Evolutionary conservation across 2,113 vertebrate species (phyloP).

Genomic region (Donacobius atricapilla): DNA sequence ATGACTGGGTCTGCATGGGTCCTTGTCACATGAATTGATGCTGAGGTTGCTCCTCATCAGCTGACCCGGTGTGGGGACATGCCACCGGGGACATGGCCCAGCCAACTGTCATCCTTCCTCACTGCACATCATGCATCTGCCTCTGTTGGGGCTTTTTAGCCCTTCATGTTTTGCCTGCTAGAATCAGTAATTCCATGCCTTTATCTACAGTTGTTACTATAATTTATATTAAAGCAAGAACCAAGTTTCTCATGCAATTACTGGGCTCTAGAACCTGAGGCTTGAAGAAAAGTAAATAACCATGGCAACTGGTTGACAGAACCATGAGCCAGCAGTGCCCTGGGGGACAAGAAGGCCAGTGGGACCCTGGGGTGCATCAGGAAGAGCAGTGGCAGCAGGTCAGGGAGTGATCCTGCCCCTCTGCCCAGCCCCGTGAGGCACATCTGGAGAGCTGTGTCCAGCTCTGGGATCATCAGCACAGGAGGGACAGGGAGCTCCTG

Average conservation of each 20-base stretch:
- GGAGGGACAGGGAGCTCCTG: too few species aligned
- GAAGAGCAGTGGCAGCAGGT: neutral
- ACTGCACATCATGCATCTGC: neutral
- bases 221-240: neutral
- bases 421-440: too few species aligned
- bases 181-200: neutral
- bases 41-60: neutral
- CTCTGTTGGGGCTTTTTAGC: neutral
- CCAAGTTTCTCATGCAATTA: neutral
- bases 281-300: constrained; percentile 9
- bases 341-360: neutral
- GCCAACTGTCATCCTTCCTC: neutral
- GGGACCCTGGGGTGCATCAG: neutral
- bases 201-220: neutral
- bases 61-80: neutral
- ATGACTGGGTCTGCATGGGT: neutral
- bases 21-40: neutral
- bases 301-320: neutral
- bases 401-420: too few species aligned
- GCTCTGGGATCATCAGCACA: too few species aligned
- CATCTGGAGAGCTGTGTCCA: too few species aligned
- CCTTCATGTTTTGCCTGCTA: neutral
- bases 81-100: neutral
- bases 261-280: neutral
- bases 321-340: neutral